These are phyloP conservation scores for Thunnus maccoyii DNA, from an alignment of 2,113 vertebrate species.

Conservation along the genomic window DNA sequence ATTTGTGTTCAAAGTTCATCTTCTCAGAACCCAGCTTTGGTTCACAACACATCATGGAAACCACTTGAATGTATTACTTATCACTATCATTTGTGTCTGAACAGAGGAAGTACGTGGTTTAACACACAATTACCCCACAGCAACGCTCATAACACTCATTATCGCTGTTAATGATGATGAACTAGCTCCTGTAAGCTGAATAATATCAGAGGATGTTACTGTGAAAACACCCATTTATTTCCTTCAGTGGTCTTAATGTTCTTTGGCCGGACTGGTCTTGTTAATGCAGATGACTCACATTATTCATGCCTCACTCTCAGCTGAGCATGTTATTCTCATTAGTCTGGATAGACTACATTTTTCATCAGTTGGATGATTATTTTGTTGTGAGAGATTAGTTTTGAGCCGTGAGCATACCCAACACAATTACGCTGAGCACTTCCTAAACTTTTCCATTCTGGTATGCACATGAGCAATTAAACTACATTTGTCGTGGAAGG, in stretches of 20 bases:
- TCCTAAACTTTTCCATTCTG: slow-evolving; percentile 25
- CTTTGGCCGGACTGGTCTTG: slow-evolving; percentile 42
- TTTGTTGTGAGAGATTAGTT: slow-evolving; percentile 62
- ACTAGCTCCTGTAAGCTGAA: slow-evolving; percentile 57
- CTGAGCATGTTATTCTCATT: slow-evolving; percentile 73
- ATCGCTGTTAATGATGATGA: slow-evolving; percentile 72
- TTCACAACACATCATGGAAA: slow-evolving; percentile 14
- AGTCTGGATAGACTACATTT: slow-evolving; percentile 44
- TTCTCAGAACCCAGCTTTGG: neutral
- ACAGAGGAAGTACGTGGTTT: slow-evolving; percentile 36
- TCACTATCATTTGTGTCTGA: slow-evolving; percentile 23
- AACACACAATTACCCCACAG: slow-evolving; percentile 52
- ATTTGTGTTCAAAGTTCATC: no score
- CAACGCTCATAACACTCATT: slow-evolving; percentile 37
- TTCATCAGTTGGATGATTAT: slow-evolving; percentile 58
- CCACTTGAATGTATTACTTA: slow-evolving; percentile 1
- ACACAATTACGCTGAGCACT: slow-evolving; percentile 26
- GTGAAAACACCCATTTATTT: slow-evolving; percentile 69
- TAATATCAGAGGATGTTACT: slow-evolving; percentile 66
- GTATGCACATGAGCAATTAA: slow-evolving; percentile 51
- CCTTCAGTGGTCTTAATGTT: slow-evolving; percentile 58
- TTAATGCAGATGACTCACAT: slow-evolving; percentile 73
- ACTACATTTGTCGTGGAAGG: slow-evolving; percentile 49
- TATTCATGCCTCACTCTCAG: slow-evolving; percentile 67
- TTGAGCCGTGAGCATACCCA: slow-evolving; percentile 35